phyloP scores from a whole-genome alignment of 2,888 invertebrate species.

The Dinocampus coccinellae region DNA sequence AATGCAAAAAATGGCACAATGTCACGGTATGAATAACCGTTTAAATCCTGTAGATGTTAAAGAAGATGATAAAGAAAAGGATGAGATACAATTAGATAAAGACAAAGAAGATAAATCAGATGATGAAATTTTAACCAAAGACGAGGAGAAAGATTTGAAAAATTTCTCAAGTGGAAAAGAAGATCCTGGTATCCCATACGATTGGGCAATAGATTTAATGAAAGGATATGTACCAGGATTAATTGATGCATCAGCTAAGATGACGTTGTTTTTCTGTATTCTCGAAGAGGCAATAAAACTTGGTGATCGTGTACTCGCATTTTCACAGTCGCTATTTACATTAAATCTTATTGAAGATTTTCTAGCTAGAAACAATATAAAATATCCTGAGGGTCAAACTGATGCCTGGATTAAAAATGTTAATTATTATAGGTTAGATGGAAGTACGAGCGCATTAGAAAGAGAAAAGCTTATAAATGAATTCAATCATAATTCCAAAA shows the following conservation, averaged over 20 bases:
- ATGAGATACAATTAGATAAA: conserved; percentile 71
- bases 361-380: conserved; percentile 78
- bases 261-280: conserved; percentile 93
- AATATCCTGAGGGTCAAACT: conserved; percentile 73
- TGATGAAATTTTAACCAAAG: conserved; percentile 68
- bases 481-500: conserved; percentile 90
- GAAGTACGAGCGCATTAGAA: conserved; percentile 94
- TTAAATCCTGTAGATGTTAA: conserved; percentile 68
- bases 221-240: conserved; percentile 90
- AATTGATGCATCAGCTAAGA: conserved; percentile 94
- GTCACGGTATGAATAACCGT: conserved; percentile 47
- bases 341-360: conserved; percentile 95
- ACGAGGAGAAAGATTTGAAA: conserved; percentile 73
- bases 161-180: conserved; percentile 73
- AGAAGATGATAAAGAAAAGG: conserved; percentile 70
- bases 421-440: conserved; percentile 94
- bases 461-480: conserved; percentile 96
- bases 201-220: conserved; percentile 88
- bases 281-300: conserved; percentile 87
- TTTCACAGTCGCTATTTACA: conserved; percentile 96
- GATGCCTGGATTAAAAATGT: conserved; percentile 87
- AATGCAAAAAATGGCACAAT: conserved; percentile 12
- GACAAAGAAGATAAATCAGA: conserved; percentile 72
- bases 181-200: conserved; percentile 87
- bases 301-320: conserved; percentile 93